phyloP scores from a whole-genome alignment of 2,888 invertebrate genomes.

The Scelioninae gen. 2 region DNA sequence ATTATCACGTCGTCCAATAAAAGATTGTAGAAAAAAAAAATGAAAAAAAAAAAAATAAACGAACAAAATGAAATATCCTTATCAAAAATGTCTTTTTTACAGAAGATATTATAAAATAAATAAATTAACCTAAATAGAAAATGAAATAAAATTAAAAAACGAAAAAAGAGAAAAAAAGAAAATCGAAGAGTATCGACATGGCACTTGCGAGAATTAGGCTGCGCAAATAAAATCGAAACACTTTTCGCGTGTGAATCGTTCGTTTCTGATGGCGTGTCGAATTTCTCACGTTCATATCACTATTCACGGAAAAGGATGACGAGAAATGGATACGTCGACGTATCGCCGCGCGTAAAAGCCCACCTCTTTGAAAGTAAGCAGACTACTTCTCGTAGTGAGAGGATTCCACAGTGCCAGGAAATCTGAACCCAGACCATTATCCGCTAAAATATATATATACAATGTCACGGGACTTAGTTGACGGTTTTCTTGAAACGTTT shows the following conservation, averaged over 20 bases:
- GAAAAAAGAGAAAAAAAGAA: not conserved
- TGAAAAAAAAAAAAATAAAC: too few relatives aligned
- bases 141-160: too few relatives aligned
- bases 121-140: too few relatives aligned
- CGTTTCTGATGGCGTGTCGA: constrained; percentile 51
- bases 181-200: not conserved
- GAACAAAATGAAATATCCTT: too few relatives aligned
- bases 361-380: constrained; percentile 53
- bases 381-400: constrained; percentile 38
- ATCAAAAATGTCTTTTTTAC: too few relatives aligned
- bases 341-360: constrained; percentile 50
- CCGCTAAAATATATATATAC: constrained; percentile 47
- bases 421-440: constrained; percentile 57
- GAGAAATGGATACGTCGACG: constrained; percentile 52
- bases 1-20: too few relatives aligned
- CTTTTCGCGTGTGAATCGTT: constrained; percentile 39
- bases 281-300: constrained; percentile 56
- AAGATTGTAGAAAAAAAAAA: too few relatives aligned
- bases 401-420: constrained; percentile 37
- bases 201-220: constrained; percentile 41
- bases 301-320: constrained; percentile 44
- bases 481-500: constrained; percentile 37
- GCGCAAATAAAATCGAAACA: constrained; percentile 45
- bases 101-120: too few relatives aligned
- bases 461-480: constrained; percentile 31